Base-by-base conservation (phyloP, 1,140 invertebrate species). In the Drosophila bocqueti region DNA sequence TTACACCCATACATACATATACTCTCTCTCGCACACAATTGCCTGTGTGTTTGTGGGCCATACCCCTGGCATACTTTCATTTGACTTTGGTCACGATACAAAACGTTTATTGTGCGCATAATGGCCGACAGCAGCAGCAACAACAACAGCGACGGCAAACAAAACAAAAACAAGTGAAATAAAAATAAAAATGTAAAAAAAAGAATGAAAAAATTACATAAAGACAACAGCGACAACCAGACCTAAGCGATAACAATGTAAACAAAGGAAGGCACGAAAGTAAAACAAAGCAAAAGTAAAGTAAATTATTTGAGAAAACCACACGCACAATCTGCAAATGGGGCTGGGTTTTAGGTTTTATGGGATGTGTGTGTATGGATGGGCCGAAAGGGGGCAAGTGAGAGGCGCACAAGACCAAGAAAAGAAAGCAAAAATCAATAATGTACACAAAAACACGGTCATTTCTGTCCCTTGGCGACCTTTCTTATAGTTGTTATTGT, bases 31-130 rank as follows among this genome's bases (percentile, higher is more conserved):
- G 7, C 34, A 58, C 34, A 62, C 45, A 60, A 49, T 76, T 60
- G 77, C 9, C 50, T 4, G 29, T 77, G 50, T 63, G 38, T 83
- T 83, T 83, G 84, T 89, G 73, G 67, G 85, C 64, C 78, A 79
- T 89, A 89, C 81, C 85, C 85, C 85, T 89, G 85, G 85, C 85
- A 89, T 71, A 90, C 69, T 90, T 89, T 89, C 85, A 85, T 90
- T 90, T 90, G 85, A 89, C 84, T 89, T 89, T 89, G 84, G 84
- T 89, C 81, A 89, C 84, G 84, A 89, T 90, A 89, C 76, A 84
- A 90, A 90, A 81, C 84, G 85, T 89, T 89, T 89, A 90, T 90
- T 90, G 81, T 89, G 71, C 74, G 62, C 85, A 79, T 79, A 79
- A 79, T 73, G 67, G 77, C 52, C 76, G 72, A 72, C 79, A 76